phyloP scores from a whole-genome alignment of 2,113 vertebrate species.

The Microcebus ravelobensis region DNA sequence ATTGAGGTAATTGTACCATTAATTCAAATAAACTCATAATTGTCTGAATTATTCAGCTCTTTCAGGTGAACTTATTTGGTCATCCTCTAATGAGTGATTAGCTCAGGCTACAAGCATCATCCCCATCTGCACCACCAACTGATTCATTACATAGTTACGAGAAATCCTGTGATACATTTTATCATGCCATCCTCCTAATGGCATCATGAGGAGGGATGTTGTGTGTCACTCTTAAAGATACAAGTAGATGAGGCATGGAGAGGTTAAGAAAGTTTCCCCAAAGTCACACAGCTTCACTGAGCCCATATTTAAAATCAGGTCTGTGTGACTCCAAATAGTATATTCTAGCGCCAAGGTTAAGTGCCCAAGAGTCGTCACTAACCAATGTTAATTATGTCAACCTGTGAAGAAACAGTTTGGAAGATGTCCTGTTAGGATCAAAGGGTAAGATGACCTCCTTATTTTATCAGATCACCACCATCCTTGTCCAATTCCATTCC shows the following conservation, averaged over 20 bases:
- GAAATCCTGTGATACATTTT: not conserved
- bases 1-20: not conserved
- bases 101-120: not conserved
- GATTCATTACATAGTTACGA: not conserved
- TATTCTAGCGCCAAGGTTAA: conserved; percentile 16
- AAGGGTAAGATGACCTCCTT: not conserved
- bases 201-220: not conserved
- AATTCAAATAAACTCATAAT: conserved; percentile 14
- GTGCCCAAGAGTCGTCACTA: not conserved
- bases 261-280: not conserved
- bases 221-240: not conserved
- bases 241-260: not conserved
- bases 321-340: not conserved
- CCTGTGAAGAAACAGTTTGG: not conserved
- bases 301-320: not conserved
- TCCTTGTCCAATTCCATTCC: not conserved
- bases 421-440: not conserved
- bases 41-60: not conserved
- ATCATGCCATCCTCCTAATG: not conserved
- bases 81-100: not conserved
- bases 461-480: not conserved
- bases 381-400: not conserved
- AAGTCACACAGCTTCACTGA: not conserved
- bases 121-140: not conserved
- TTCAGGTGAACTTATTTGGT: not conserved